Base-by-base conservation (phyloP, 1,140 invertebrate genomes). In the Elysia chlorotica region DNA sequence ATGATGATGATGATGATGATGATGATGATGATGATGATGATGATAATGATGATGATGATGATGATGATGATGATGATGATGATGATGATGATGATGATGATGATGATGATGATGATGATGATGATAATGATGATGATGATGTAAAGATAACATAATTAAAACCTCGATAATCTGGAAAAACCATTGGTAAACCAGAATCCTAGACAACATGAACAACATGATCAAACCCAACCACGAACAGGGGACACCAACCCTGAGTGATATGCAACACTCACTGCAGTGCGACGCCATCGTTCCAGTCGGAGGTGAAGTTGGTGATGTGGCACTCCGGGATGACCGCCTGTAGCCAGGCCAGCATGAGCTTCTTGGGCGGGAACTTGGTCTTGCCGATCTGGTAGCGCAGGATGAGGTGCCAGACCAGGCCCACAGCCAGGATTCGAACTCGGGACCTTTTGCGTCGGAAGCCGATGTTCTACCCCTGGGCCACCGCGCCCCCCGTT, bases 381-480 rank as follows among this genome's bases (percentile, higher is more conserved):
- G 95, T 97, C 81, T 95, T 91, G 65, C 96, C 97, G 80, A 86
- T 84, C 91, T 99, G 97, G 88, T 99, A 99, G 71, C 96, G 92
- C 21, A 98, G 94, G 87, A 99, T 99, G 56, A 99, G 91, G n/a
- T 96, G 97, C 97, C 97, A 99, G 82, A 99, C 96, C 66, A 99
- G 89, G 21, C 96, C 97, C 61, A 99, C 90, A 79, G 99, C 99
- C 66, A 99, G 88, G n/a, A n/a, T n/a, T n/a, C n/a, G n/a, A n/a
- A n/a, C n/a, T n/a, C n/a, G n/a, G n/a, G n/a, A n/a, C n/a, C n/a
- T n/a, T n/a, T n/a, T n/a, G n/a, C n/a, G n/a, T n/a, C n/a, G n/a
- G n/a, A n/a, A n/a, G n/a, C n/a, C n/a, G n/a, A n/a, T n/a, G n/a
- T n/a, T n/a, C n/a, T n/a, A n/a, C n/a, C n/a, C n/a, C n/a, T n/a